Evolutionary conservation across 2,113 vertebrate species (phyloP).

Genomic region (Psittacus erithacus): DNA sequence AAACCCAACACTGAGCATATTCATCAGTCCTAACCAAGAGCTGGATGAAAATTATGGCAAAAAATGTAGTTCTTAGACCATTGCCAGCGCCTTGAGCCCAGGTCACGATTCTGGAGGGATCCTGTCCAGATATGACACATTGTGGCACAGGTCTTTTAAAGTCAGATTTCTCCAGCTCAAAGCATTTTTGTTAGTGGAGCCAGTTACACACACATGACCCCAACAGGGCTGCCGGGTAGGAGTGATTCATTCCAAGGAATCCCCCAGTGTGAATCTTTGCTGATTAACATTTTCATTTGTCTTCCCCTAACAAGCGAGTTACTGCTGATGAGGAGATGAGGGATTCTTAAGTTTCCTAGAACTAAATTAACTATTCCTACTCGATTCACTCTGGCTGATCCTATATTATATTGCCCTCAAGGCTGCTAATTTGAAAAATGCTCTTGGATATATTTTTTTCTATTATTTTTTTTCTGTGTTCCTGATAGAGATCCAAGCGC

Average conservation of each 20-base stretch:
- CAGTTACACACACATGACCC: background rate
- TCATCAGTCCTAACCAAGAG: background rate
- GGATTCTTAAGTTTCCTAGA: slow-evolving; percentile 64
- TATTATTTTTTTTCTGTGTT: background rate
- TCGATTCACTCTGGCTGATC: background rate
- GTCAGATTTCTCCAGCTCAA: background rate
- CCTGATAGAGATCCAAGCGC: slow-evolving; percentile 36
- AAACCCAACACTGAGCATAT: background rate
- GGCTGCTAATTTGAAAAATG: slow-evolving; percentile 66
- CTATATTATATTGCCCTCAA: background rate
- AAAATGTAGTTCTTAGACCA: background rate
- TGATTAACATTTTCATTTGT: slow-evolving; percentile 71
- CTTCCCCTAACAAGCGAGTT: slow-evolving; percentile 61
- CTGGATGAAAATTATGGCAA: background rate
- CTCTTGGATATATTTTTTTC: background rate
- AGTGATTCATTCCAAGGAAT: slow-evolving; percentile 60
- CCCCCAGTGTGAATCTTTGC: slow-evolving; percentile 49
- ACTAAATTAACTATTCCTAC: slow-evolving; percentile 39
- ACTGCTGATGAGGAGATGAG: slow-evolving; percentile 61
- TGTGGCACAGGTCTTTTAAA: background rate
- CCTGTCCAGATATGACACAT: background rate
- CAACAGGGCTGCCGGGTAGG: background rate
- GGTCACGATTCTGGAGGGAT: rapidly evolving
- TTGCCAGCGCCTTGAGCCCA: rapidly evolving
- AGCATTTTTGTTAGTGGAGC: background rate